These are phyloP conservation scores for Paracanthobrama guichenoti DNA, from an alignment of 2,113 vertebrate species.

Conservation along the genomic window DNA sequence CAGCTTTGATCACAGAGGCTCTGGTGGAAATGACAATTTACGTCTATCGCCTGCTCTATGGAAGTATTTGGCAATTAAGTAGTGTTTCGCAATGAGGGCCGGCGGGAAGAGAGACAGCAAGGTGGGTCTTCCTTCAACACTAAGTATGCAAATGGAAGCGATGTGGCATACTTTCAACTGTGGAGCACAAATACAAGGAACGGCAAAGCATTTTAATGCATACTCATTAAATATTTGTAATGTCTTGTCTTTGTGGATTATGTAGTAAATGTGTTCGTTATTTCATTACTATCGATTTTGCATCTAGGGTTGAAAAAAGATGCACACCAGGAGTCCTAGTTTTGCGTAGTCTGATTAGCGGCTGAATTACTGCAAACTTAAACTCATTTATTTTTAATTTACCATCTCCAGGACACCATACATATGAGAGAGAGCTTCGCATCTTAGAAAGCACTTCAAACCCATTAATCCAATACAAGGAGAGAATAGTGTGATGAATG, in stretches of 20 bases:
- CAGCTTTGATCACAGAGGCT: constrained; percentile 73
- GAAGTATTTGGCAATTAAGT: constrained; percentile 72
- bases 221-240: constrained; percentile 9
- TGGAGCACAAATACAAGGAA: not conserved
- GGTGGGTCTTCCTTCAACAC: constrained; percentile 65
- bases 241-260: constrained; percentile 19
- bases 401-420: not conserved
- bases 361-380: constrained; percentile 6
- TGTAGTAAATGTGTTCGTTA: not conserved
- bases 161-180: constrained; percentile 17
- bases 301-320: not conserved
- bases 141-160: constrained; percentile 50
- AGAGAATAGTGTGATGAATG: constrained; percentile 60
- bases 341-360: not conserved
- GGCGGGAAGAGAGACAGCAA: constrained; percentile 60
- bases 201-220: constrained; percentile 15
- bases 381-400: not conserved
- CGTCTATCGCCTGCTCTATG: constrained; percentile 64
- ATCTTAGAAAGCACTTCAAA: constrained; percentile 58
- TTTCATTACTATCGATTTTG: not conserved
- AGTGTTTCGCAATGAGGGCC: constrained; percentile 58
- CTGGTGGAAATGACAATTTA: constrained; percentile 74
- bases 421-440: constrained; percentile 20
- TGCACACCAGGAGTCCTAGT: not conserved
- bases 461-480: constrained; percentile 68